Evolutionary conservation across 1,140 invertebrate genomes (phyloP), one percentile per base, ranked within the genome.

Genomic region (Aporrectodea caliginosa): DNA sequence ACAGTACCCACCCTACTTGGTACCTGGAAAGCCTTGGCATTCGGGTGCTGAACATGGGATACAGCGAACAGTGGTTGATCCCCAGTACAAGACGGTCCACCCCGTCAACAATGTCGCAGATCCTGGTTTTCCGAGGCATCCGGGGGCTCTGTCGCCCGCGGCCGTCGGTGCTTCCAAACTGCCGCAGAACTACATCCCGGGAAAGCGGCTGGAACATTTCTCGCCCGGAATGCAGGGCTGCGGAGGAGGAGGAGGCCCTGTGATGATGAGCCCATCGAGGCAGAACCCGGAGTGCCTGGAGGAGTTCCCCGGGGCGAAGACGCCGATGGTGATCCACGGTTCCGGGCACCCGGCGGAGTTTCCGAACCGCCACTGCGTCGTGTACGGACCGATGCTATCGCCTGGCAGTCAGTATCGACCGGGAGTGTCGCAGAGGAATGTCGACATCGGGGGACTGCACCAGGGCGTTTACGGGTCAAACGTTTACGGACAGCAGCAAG

Each of bases 101-200:
- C 43, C 43, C 22, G 43, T 58, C 6, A 58, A 58, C 43, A 58
- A n/a, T n/a, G n/a, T 58, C 22, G 43, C 6, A 12, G 43, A 58
- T 6, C 6, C 43, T 58, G 43, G 43, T 6, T 58, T 58, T 58
- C 43, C 43, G 22, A 58, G 43, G 43, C 43, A 58, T 12, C 43
- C 43, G 6, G 6, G 6, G 43, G 43, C 22, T 22, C 6, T 58
- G 43, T 22, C 43, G 22, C 6, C 6, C 22, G 43, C 43, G 6
- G 43, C 43, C 22, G 43, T 22, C 22, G 43, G 6, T 58, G 43
- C 43, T 58, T 6, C 6, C 43, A 58, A 58, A 58, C 43, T 6
- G 80, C 96, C 91, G 73, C 96, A 96, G 22, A 74, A 74, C 32
- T 74, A 74, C 16, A 33, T 74, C 22, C 73, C 73, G 0, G 73